Evolutionary conservation across 2,113 vertebrate species (phyloP).

Genomic region (Eurystomus gularis): DNA sequence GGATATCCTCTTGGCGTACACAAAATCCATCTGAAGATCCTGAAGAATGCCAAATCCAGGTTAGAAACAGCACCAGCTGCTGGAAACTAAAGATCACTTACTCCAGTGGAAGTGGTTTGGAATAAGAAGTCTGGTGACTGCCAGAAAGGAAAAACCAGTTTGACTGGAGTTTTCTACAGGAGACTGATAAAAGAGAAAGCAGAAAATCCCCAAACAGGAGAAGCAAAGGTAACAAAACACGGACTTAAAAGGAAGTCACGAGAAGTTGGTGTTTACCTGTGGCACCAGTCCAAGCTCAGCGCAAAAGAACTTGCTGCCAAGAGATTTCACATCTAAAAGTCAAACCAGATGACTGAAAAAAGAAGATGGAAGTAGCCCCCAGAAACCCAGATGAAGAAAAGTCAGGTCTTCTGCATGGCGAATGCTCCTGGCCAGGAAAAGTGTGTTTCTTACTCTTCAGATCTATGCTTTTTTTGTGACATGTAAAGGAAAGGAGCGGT

Average conservation of each 20-base stretch:
- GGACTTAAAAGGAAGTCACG: background rate
- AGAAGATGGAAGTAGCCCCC: background rate
- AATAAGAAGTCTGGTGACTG: background rate
- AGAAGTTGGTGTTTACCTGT: constrained; percentile 31
- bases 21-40: background rate
- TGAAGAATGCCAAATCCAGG: background rate
- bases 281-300: background rate
- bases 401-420: background rate
- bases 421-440: background rate
- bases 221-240: constrained; percentile 28
- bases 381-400: background rate
- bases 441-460: background rate
- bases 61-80: background rate
- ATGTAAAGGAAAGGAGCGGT: background rate
- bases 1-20: background rate
- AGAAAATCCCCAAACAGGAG: constrained; percentile 32
- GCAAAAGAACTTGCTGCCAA: background rate
- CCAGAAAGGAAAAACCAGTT: constrained; percentile 50
- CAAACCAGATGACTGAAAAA: background rate
- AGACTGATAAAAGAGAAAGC: background rate
- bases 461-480: background rate
- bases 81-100: background rate
- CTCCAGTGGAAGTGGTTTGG: background rate
- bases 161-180: constrained; percentile 23
- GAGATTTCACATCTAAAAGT: background rate